A percentile compares a stretch with the other conserved stretches of the same genome.
Conservation (phyloP, 2,888 invertebrate genomes). For the Apocheima hispidaria region DNA sequence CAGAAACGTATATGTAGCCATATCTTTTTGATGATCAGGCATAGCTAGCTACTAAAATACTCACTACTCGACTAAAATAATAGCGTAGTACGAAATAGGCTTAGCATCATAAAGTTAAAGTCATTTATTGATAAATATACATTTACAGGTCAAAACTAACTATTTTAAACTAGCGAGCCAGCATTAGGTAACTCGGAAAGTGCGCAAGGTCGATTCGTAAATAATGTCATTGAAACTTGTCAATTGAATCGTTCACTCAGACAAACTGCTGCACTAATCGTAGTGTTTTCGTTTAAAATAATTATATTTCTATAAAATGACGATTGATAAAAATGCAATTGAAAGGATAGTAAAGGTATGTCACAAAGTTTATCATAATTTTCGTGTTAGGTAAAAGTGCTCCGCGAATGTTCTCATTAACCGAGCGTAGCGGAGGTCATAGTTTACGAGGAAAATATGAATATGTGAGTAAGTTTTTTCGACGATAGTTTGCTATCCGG, state of each 20-base stretch:
- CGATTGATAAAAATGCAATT: slow-evolving; percentile 13
- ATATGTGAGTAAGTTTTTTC: no score
- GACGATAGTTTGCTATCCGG: no score
- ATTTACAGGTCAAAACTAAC: no score
- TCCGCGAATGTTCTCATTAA: not conserved
- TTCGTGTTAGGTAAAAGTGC: not conserved
- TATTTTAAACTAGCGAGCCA: not conserved
- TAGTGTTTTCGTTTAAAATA: not conserved
- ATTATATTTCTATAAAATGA: slow-evolving; percentile 19
- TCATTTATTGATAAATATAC: no score
- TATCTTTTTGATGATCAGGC: no score
- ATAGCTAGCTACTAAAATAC: no score
- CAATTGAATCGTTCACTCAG: not conserved
- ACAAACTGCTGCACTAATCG: not conserved
- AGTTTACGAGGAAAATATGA: no score
- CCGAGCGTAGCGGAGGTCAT: no score
- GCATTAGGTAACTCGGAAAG: slow-evolving; percentile 24
- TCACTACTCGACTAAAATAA: no score
- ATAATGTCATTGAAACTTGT: slow-evolving; percentile 28
- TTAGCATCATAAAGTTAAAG: no score
- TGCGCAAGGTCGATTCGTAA: slow-evolving; percentile 21
- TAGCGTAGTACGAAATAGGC: no score
- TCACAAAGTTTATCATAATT: not conserved
- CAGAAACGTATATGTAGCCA: no score
- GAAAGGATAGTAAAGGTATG: slow-evolving; percentile 31